Base-by-base conservation (phyloP, 2,797 vertebrate species). In the Thamnophis elegans region DNA sequence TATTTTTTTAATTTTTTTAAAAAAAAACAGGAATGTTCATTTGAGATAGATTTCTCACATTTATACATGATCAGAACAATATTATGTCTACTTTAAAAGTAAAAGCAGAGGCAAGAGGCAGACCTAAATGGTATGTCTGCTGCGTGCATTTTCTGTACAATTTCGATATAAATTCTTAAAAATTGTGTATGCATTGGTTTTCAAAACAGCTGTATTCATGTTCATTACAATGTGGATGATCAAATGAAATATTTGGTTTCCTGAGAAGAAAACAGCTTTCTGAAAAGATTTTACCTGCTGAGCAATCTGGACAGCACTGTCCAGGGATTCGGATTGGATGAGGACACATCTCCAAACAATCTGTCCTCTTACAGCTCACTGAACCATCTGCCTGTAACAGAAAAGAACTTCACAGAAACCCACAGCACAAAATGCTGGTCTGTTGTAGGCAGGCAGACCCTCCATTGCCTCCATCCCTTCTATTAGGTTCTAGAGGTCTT, bases 301-400 rank as follows among this genome's bases (percentile, higher is more conserved):
- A 98, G 90, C 98, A 98, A 94, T 98, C 98, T 0, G 98, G 98
- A 82, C 98, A 98, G 95, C 98, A 98, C 95, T 98, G 98, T 16
- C 98, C 98, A 0, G 98, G 98, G 91, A 97, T 97, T 90, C 20
- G 96, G 94, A 98, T 98, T 8, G 98, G 98, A 91, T 98, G 96
- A 32, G 98, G 98, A 90, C 98, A 98, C 0, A 96, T 97, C 95
- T 98, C 98, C 94, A 98, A 93, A 0, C 98, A 98, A 22, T 98
- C 98, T 0, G 97, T 98, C 95, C 96, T 96, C 96, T 96, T 96
- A 90, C 98, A 98, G 96, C 97, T 98, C 91, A 98, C 97, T 0
- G 97, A 98, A 87, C 98, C 97, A 0, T 98, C 97, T 94, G 97
- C 97, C 98, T 98, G 96, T 85, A 93, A 93, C 90, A 55, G 94